Evolutionary conservation across 2,888 invertebrate species (phyloP), one percentile per base, ranked within the genome.

Genomic region (Scelioninae gen. 1): DNA sequence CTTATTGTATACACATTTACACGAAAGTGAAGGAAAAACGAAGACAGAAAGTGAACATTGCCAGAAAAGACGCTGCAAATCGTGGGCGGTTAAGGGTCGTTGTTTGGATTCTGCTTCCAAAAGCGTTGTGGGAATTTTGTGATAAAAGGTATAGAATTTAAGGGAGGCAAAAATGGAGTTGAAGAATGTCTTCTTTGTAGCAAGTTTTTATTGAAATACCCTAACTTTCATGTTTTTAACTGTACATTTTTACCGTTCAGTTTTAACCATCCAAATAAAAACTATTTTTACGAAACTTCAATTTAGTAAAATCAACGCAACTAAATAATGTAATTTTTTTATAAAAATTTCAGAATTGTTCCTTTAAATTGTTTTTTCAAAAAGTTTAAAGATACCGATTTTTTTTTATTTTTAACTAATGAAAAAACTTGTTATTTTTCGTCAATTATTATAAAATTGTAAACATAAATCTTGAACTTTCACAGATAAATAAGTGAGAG

Each of bases 111-210:
- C 11, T 10, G n/a, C 1, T 43, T 43, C 43, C 43, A 43, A 43
- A 43, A 43, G 11, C 43, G 10, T n/a, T n/a, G 43, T 43, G 43
- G 43, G n/a, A 43, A 43, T n/a, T n/a, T 43, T n/a, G 43, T 43
- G 43, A 43, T 43, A n/a, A 43, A 43, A 43, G n/a, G 43, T 11
- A 43, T 43, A 43, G 43, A 43, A 43, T 43, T n/a, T 34, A 9
- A 34, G 34, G 34, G 34, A 34, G 34, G 10, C 5, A 34, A 43
- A 43, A n/a, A n/a, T 10, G n/a, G 11, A 43, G 11, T 43, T n/a
- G n/a, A 43, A 43, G n/a, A 43, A 43, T 43, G n/a, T 43, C 11
- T 43, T 5, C 11, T 43, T 43, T 43, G 43, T n/a, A 11, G 43
- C 11, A 43, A 43, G 1, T 43, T 43, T 43, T 43, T 5, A n/a